These are phyloP conservation scores for Momotus momota DNA, from an alignment of 2,797 vertebrate species.

Conservation along the genomic window DNA sequence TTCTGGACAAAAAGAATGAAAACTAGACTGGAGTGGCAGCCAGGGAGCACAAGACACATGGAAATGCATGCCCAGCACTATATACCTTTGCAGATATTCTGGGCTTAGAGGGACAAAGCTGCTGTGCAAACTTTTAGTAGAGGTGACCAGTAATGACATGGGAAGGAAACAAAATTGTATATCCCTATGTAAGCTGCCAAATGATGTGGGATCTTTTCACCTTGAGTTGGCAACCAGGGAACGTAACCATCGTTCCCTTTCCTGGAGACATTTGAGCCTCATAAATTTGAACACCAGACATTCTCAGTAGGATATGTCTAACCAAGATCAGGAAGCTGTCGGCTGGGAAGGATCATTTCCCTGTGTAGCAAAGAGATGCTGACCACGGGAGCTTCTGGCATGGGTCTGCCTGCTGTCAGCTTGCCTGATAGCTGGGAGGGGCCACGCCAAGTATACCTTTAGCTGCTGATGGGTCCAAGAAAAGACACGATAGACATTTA, in stretches of 20 bases:
- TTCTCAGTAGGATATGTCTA: slow-evolving; percentile 13
- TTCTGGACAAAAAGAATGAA: neutral
- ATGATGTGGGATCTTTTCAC: neutral
- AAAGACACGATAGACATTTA: neutral
- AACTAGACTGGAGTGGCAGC: neutral
- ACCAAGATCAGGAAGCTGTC: neutral
- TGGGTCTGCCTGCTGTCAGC: neutral
- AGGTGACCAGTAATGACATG: neutral
- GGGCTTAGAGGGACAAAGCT: neutral
- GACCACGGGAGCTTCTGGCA: neutral
- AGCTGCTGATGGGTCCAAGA: neutral
- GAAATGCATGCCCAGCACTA: neutral
- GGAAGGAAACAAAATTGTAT: neutral
- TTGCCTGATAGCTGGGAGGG: neutral
- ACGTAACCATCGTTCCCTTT: fast-evolving
- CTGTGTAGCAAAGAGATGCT: neutral
- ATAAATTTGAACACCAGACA: neutral
- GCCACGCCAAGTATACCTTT: fast-evolving
- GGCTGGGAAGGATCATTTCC: neutral
- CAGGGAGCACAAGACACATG: neutral
- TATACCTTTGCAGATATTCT: neutral
- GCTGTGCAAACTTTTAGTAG: neutral
- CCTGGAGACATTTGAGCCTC: neutral
- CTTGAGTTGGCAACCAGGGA: fast-evolving
- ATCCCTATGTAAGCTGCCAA: neutral